Conservation (phyloP, 2,888 invertebrate genomes). For the Prosopocoilus inquinatus region DNA sequence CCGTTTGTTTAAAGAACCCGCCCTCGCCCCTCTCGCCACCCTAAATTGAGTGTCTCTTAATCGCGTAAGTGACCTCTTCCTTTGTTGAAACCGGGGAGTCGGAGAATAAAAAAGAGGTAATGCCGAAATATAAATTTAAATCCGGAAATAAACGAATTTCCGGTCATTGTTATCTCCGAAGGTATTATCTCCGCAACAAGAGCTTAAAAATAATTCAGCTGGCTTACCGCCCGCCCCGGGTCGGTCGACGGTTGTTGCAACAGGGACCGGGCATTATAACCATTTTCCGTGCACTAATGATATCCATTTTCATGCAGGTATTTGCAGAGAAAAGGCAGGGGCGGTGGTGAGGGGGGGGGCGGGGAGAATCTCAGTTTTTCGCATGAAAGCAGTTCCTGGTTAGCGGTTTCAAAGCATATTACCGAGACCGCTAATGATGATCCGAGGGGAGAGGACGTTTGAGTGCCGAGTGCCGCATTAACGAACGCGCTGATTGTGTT, state of each 20-base stretch:
- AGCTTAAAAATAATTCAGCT: constrained; percentile 25
- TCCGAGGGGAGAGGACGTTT: constrained; percentile 16
- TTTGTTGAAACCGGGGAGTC: constrained; percentile 14
- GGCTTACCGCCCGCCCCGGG: constrained; percentile 24
- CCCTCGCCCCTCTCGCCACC: no score
- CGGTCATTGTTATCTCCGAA: constrained; percentile 38
- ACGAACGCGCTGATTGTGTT: constrained; percentile 30
- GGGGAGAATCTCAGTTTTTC: background rate
- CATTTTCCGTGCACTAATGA: constrained; percentile 18
- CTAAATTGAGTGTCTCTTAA: no score
- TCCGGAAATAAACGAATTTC: constrained; percentile 40
- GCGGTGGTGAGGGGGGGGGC: no score
- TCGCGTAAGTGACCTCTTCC: no score
- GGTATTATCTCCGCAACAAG: constrained; percentile 30
- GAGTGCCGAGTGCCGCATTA: constrained; percentile 16
- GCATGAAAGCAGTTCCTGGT: constrained; percentile 2
- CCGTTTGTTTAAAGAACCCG: no score
- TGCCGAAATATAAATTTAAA: constrained; percentile 30
- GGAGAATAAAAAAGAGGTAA: constrained; percentile 17
- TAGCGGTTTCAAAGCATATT: constrained; percentile 15
- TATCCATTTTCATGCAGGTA: constrained; percentile 21
- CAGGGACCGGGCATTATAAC: constrained; percentile 10
- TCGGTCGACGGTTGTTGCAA: no score
- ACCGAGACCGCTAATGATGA: constrained; percentile 21
- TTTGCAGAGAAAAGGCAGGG: background rate